Evolutionary conservation across 2,797 vertebrate genomes (phyloP), one percentile per base, ranked within the genome.

Genomic region (Poecilia picta): DNA sequence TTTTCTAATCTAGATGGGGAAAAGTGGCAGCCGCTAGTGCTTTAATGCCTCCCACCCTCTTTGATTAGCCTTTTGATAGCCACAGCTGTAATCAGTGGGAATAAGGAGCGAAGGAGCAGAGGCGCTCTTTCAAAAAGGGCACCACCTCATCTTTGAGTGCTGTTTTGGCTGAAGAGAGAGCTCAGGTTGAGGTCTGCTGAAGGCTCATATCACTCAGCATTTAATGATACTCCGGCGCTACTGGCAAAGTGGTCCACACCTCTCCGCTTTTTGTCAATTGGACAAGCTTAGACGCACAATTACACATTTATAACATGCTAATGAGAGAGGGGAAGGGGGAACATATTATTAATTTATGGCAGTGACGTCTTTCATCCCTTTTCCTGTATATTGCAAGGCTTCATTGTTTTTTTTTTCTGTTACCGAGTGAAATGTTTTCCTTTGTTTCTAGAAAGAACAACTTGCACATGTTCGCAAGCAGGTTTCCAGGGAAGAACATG

Each of bases 401-500:
- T 31, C 16, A 64, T 86, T 84, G 16, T 57, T 77, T 81, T 7
- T 11, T 10, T 11, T 4, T 55, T 72, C 15, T 23, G 28, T 10
- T 59, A 73, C n/a, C 66, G 28, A 80, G 53, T 18, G 55, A 77
- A 82, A 70, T 82, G n/a, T 51, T 80, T 77, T 39, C 72, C n/a
- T 13, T 74, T 90, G 78, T 86, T 95, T 95, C 68, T 93, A 99
- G 98, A 99, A 97, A 95, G 98, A 99, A 90, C 97, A 96, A 81
- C 97, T 99, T 82, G 97, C 96, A 80, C 98, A 99, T 94, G 97
- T 99, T 87, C 97, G 98, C 90, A 99, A 97, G 92, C 98, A 99
- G 93, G 96, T 98, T 92, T 98, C 96, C 74, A 96, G 96, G 94
- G 98, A 99, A 90, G 97, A 98, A 90, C 96, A 99, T 85, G 98